Evolutionary conservation across 2,888 invertebrate species (phyloP), one percentile per base, ranked within the genome.

Genomic region (Dendrolimus houi): DNA sequence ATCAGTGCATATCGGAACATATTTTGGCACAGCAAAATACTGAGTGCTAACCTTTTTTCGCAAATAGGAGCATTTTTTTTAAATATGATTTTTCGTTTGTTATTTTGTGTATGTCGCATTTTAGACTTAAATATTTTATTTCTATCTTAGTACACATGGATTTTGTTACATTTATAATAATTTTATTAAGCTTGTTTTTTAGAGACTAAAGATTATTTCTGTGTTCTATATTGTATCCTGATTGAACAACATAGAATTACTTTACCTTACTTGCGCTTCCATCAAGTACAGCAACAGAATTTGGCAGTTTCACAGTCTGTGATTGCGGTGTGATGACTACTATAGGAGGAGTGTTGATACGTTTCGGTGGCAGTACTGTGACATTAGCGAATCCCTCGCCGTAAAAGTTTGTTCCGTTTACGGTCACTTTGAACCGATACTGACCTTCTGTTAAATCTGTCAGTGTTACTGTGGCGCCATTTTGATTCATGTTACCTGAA

Each of bases 381-480:
- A 98, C 96, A 78, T 98, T 98, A 0, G 97, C 97, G 67, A 94
- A 94, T 0, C 96, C 94, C 75, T 96, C 96, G 2, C 97, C 97
- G 69, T 94, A 95, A 0, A 94, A 93, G 64, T 92, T 93, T 1
- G 94, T 93, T 8, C 95, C 95, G n/a, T 95, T 96, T 0, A 97
- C 98, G 2, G 94, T 94, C 65, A 91, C 87, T 82, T 96, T 96
- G 78, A 98, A 98, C 9, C 94, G 94, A 80, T 98, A 98, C 58
- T 96, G 87, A 0, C 98, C 98, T 78, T 96, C 95, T 0, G 95
- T 95, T 9, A 98, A 92, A 72, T 97, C 95, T 12, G 95, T 95
- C 14, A 98, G 89, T 60, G 95, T 95, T 13, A 98, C 94, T 57
- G 95, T 95, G 29, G 95, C 94, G 41, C 96, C 96, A 73, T 96